Evolutionary conservation across 2,797 vertebrate genomes (phyloP).

Genomic region (Danionella dracula): DNA sequence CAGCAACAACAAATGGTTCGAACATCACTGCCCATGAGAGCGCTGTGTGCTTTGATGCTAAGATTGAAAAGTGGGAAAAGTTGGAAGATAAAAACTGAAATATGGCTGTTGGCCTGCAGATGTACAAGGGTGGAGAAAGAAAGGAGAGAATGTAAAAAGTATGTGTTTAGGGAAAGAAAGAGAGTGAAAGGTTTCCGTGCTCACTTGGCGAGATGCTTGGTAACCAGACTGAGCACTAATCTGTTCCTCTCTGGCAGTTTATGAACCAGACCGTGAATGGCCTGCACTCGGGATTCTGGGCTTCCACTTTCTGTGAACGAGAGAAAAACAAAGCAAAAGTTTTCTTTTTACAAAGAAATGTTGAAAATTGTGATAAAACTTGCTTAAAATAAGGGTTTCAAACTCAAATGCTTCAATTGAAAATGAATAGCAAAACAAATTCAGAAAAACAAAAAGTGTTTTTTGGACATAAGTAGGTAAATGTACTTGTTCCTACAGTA

Average conservation of each 20-base stretch:
- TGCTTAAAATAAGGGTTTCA: too few relatives aligned
- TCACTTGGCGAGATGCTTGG: constrained; percentile 97
- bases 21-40: neutral
- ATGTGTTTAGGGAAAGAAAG: neutral
- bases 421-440: too few relatives aligned
- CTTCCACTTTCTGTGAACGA: constrained; percentile 79
- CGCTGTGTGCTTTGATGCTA: neutral
- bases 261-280: constrained; percentile 91
- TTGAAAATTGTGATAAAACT: too few relatives aligned
- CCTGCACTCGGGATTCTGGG: constrained; percentile 87
- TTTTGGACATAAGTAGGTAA: too few relatives aligned
- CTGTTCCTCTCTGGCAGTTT: constrained; percentile 93
- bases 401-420: too few relatives aligned
- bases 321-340: neutral
- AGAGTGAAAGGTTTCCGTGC: constrained; percentile 44
- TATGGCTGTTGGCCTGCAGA: neutral
- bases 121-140: constrained; percentile 38
- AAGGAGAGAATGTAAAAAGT: constrained; percentile 37
- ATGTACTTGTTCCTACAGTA: too few relatives aligned
- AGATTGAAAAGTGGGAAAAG: constrained; percentile 5
- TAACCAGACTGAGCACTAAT: constrained; percentile 89
- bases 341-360: too few relatives aligned
- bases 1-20: constrained; percentile 29
- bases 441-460: too few relatives aligned
- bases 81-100: neutral